Percentiles rank a stretch among this genome's conserved stretches.
These are phyloP conservation scores for Leptopilina boulardi DNA, from an alignment of 1,140 invertebrate genomes.

Conservation along the genomic window DNA sequence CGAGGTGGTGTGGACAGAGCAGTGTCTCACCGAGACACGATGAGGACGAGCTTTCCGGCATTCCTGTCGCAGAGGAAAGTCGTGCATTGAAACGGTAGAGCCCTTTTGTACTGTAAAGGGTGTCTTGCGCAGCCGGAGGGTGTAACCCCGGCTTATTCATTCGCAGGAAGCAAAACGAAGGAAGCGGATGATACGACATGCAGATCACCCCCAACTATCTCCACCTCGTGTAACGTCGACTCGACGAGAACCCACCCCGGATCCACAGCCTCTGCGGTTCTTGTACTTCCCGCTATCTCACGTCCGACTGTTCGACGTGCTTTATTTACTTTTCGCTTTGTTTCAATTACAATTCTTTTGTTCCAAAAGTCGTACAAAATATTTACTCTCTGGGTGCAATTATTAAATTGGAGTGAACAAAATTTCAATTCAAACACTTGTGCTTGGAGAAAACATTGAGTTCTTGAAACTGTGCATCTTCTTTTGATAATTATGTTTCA, in stretches of 20 bases:
- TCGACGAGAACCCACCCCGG: constrained; percentile 55
- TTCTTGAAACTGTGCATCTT: not conserved
- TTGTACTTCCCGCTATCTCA: constrained; percentile 25
- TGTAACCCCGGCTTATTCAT: constrained; percentile 72
- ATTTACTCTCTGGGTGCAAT: not conserved
- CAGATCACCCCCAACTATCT: constrained; percentile 63
- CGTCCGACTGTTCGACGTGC: constrained; percentile 28
- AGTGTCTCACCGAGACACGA: constrained; percentile 42
- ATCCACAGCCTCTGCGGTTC: constrained; percentile 33
- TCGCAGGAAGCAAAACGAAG: constrained; percentile 70
- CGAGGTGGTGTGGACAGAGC: not conserved
- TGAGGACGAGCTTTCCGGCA: constrained; percentile 66
- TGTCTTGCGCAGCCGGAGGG: constrained; percentile 68
- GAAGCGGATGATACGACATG: constrained; percentile 69
- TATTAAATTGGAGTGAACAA: not conserved
- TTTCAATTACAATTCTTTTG: constrained; percentile 4
- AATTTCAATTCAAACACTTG: too few relatives aligned
- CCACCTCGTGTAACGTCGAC: constrained; percentile 42
- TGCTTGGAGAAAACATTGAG: too few relatives aligned
- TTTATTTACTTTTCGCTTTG: constrained; percentile 18
- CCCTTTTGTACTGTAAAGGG: constrained; percentile 58
- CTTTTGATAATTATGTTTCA: too few relatives aligned
- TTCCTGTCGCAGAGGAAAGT: constrained; percentile 53
- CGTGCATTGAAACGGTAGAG: constrained; percentile 57
- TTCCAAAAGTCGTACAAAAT: not conserved